Evolutionary conservation across 2,797 vertebrate genomes (phyloP).

Genomic region (Cercopithecus diana): DNA sequence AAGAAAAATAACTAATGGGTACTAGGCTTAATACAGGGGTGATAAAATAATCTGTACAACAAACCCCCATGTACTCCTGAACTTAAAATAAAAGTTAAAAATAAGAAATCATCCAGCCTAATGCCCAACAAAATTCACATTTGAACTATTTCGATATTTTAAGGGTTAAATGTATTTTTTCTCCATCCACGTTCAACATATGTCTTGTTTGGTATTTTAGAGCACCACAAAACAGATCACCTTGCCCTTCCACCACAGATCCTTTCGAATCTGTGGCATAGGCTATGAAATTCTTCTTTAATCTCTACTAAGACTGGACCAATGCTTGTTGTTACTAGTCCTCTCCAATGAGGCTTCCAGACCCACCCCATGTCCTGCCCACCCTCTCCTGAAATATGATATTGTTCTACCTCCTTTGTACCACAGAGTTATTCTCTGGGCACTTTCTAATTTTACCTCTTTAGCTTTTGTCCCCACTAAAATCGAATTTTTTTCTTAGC

Average conservation of each 20-base stretch:
- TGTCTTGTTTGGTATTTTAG: not conserved
- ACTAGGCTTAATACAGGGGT: not conserved
- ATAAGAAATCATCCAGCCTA: not conserved
- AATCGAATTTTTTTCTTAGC: not conserved
- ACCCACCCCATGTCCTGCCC: accelerated
- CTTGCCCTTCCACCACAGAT: not conserved
- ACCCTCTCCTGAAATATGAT: accelerated
- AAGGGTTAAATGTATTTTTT: not conserved
- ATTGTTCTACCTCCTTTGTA: not conserved
- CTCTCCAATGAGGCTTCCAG: not conserved
- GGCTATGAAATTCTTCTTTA: not conserved
- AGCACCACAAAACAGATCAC: not conserved
- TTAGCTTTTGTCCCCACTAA: not conserved
- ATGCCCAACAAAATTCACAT: not conserved
- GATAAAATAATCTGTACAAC: not conserved
- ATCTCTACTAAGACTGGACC: accelerated
- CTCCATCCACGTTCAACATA: not conserved
- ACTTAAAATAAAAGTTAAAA: not conserved
- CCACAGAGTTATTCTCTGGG: not conserved
- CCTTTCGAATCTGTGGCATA: not conserved
- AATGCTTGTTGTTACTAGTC: not conserved
- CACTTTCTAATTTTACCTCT: not conserved
- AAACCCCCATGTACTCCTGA: not conserved
- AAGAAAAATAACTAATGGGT: not conserved
- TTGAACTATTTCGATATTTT: not conserved